Conservation (phyloP, 1,140 invertebrate genomes). For the Drosophila navojoa region DNA sequence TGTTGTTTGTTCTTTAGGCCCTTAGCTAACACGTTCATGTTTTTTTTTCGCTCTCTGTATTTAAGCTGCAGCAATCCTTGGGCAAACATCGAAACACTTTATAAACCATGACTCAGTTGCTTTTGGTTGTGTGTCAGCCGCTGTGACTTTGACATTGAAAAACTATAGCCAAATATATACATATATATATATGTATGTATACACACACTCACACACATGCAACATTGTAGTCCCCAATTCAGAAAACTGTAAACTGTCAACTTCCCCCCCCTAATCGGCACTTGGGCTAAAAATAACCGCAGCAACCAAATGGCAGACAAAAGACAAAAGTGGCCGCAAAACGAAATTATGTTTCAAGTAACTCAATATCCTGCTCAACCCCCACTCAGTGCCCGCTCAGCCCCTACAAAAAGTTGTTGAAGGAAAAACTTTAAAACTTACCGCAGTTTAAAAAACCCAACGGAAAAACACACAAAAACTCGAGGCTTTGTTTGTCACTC, state of each 20-base stretch:
- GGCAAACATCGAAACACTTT: slow-evolving; percentile 40
- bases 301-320: slow-evolving; percentile 53
- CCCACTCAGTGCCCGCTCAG: background rate
- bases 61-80: slow-evolving; percentile 4
- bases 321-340: slow-evolving; percentile 63
- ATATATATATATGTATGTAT: background rate
- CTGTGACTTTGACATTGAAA: slow-evolving; percentile 77
- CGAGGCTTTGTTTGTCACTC: slow-evolving; percentile 58
- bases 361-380: slow-evolving; percentile 58
- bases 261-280: slow-evolving; percentile 15
- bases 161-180: slow-evolving; percentile 45
- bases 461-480: slow-evolving; percentile 21
- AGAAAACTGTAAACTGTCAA: slow-evolving; percentile 1
- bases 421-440: slow-evolving; percentile 63
- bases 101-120: slow-evolving; percentile 58
- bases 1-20: slow-evolving; percentile 33
- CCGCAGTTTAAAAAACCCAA: slow-evolving; percentile 60
- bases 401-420: slow-evolving; percentile 11
- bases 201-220: background rate
- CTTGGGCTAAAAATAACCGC: slow-evolving; percentile 67
- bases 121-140: slow-evolving; percentile 3
- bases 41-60: background rate
- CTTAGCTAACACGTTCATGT: background rate
- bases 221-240: slow-evolving; percentile 14
- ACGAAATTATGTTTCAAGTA: slow-evolving; percentile 77